Conservation (phyloP, 2,888 invertebrate genomes). For the Agrotis segetum region DNA sequence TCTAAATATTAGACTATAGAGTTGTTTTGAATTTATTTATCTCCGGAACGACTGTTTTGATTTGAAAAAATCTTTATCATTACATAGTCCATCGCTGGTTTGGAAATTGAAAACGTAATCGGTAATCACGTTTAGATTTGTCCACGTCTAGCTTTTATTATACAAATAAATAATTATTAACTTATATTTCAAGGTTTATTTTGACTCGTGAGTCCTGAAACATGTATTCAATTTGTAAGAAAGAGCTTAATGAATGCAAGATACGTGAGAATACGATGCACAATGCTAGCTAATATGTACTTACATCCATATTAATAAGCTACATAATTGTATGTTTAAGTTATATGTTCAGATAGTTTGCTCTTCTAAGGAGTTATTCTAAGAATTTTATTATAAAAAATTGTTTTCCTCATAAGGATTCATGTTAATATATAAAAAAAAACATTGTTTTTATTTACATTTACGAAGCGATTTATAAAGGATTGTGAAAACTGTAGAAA, state of each 20-base stretch:
- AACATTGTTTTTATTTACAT: background rate
- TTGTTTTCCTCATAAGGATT: slow-evolving; percentile 35
- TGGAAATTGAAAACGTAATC: slow-evolving; percentile 1
- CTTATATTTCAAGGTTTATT: background rate
- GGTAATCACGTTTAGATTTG: background rate
- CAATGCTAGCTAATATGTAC: slow-evolving; percentile 12
- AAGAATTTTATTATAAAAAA: slow-evolving; percentile 29
- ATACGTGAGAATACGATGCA: slow-evolving; percentile 44
- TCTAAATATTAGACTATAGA: background rate
- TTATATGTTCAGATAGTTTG: slow-evolving; percentile 17
- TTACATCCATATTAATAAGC: slow-evolving; percentile 10
- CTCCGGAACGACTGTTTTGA: too few relatives aligned
- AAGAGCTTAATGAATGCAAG: slow-evolving; percentile 13
- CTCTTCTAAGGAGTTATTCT: slow-evolving; percentile 28
- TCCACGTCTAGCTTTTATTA: background rate
- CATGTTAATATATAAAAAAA: background rate
- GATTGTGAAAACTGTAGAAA: background rate
- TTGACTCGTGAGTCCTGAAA: slow-evolving; percentile 31
- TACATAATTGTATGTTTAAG: slow-evolving; percentile 18
- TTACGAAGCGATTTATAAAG: too few relatives aligned
- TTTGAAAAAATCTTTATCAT: too few relatives aligned
- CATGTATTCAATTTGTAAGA: slow-evolving; percentile 20
- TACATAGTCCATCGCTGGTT: background rate
- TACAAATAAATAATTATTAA: background rate
- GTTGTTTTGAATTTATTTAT: slow-evolving; percentile 1